These are phyloP conservation scores for Margaritifera margaritifera DNA, from an alignment of 2,888 invertebrate genomes.

Conservation along the genomic window DNA sequence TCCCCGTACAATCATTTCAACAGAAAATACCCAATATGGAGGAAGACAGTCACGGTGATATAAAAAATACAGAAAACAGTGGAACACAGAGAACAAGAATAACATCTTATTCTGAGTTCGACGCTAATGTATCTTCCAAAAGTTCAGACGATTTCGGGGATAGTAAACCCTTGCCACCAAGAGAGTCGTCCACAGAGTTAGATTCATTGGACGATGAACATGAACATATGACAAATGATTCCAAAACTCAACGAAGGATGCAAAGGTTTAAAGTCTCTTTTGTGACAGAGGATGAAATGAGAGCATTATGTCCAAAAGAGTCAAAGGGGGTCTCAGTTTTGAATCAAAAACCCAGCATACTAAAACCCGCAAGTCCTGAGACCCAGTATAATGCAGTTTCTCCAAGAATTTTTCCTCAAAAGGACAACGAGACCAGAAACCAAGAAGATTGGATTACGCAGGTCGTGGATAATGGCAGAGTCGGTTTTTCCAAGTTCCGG, in stretches of 20 bases:
- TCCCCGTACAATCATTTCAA: not conserved
- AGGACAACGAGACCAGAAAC: too few species aligned
- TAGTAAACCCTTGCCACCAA: too few species aligned
- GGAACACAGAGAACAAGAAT: slow-evolving; percentile 2
- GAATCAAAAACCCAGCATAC: too few species aligned
- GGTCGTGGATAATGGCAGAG: too few species aligned
- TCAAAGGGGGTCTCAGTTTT: not conserved
- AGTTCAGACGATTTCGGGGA: not conserved
- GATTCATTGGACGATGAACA: too few species aligned
- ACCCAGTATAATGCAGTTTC: too few species aligned
- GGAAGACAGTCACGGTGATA: not conserved
- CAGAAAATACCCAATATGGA: not conserved
- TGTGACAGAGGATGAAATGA: slow-evolving; percentile 1
- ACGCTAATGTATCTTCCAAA: not conserved
- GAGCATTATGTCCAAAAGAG: not conserved
- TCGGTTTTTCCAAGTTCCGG: too few species aligned
- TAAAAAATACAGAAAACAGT: slow-evolving; percentile 2
- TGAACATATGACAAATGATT: slow-evolving; percentile 2
- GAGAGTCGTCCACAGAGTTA: too few species aligned
- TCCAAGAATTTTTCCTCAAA: too few species aligned
- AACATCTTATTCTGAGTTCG: not conserved
- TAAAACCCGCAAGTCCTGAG: too few species aligned
- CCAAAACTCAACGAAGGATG: not conserved
- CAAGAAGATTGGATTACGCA: too few species aligned
- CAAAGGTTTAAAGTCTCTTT: slow-evolving; percentile 25